A percentile compares a stretch with the other conserved stretches of the same genome.
Evolutionary conservation across 2,888 invertebrate species (phyloP).

Genomic region (Artemia sinica): DNA sequence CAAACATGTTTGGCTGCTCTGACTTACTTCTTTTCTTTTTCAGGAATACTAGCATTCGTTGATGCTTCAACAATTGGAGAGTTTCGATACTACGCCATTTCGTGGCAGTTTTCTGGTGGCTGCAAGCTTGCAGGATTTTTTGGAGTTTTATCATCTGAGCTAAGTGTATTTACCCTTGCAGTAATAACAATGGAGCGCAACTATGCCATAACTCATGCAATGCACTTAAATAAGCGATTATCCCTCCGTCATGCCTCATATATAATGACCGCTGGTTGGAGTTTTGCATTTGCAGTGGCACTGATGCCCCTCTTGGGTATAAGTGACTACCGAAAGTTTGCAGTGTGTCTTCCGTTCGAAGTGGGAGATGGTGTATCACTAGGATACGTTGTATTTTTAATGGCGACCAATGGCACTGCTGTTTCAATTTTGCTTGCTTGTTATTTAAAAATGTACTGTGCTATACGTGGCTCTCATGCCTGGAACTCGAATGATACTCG

Average conservation of each 20-base stretch:
- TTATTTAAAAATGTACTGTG: conserved; percentile 92
- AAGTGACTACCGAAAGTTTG: conserved; percentile 88
- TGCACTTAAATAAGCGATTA: conserved; percentile 83
- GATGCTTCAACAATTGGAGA: conserved; percentile 89
- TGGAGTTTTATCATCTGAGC: conserved; percentile 77
- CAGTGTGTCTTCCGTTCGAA: conserved; percentile 89
- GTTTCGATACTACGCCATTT: conserved; percentile 87
- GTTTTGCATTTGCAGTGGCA: conserved; percentile 69
- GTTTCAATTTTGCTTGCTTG: conserved; percentile 88
- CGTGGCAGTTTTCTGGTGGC: conserved; percentile 87
- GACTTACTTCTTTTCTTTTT: conserved; percentile 28
- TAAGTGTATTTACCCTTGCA: conserved; percentile 86
- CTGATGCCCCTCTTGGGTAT: conserved; percentile 71
- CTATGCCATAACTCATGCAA: conserved; percentile 93
- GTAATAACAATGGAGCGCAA: conserved; percentile 88
- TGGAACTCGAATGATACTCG: conserved; percentile 95
- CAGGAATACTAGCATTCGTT: conserved; percentile 79
- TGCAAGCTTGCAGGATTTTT: conserved; percentile 88
- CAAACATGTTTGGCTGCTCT: too few relatives aligned
- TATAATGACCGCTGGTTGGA: conserved; percentile 86
- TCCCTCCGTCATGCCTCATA: conserved; percentile 74
- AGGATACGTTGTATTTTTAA: conserved; percentile 72
- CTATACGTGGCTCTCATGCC: conserved; percentile 81
- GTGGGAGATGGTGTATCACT: conserved; percentile 58
- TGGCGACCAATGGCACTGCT: conserved; percentile 79